Evolutionary conservation across 2,797 vertebrate species (phyloP), one percentile per base, ranked within the genome.

Genomic region (Gobio occitaniae): DNA sequence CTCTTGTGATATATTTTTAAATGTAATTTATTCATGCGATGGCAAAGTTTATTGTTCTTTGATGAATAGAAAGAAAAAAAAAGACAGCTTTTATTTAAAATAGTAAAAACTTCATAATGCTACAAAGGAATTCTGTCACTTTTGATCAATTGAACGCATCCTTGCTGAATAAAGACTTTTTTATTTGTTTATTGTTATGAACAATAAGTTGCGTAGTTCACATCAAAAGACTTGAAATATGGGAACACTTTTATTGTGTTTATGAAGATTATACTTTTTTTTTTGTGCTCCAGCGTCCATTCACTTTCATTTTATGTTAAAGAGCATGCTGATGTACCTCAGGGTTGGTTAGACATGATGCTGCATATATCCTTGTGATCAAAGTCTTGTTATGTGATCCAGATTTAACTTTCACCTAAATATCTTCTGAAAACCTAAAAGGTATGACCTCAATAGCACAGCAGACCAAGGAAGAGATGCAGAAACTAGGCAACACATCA

Each of bases 391-490:
- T 69, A 32, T 12, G 66, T 32, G 16, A 59, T 38, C 25, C 61
- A 38, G 61, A 81, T 66, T 36, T 71, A 19, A 79, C 38, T 69
- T 41, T 71, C 54, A 65, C 63, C 66, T 78, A 11, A 47, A 38
- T 44, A 29, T 29, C 56, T 78, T 63, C 38, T 44, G 38, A 63
- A 48, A 79, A 25, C 25, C 77, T 66, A 66, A 79, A 66, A 79
- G 50, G 77, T 15, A 66, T 79, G 77, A 79, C 61, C n/a, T 83
- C 56, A 75, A 38, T 63, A 50, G 12, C 25, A 52, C 8, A 63
- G 56, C 9, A 15, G 59, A 16, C 12, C 17, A 2, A 63, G 19
- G 25, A 79, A 48, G 77, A 79, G 44, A 38, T 36, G 66, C 61
- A n/a, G 19, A 65, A 72, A 74, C 56, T 56, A 80, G 70, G 36